Percentiles rank a stretch among this genome's conserved stretches.
Conservation (phyloP, 2,797 vertebrate genomes). For the Channallabes apus region DNA sequence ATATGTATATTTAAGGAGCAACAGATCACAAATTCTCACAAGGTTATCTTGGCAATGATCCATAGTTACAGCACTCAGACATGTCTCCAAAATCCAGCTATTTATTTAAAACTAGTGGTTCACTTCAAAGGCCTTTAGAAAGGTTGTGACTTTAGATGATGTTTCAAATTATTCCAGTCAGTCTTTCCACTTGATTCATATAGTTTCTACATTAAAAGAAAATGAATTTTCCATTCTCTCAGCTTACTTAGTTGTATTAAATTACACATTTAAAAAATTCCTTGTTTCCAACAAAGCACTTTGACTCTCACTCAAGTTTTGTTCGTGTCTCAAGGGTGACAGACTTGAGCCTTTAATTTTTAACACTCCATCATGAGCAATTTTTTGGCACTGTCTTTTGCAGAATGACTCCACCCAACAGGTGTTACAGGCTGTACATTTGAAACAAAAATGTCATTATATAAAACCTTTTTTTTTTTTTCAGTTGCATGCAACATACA, state of each 20-base stretch:
- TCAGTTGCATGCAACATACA: not conserved
- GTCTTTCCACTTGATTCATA: constrained; percentile 17
- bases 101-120: constrained; percentile 28
- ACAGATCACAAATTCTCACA: constrained; percentile 40
- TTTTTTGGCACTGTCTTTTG: constrained; percentile 86
- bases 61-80: not conserved
- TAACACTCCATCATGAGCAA: constrained; percentile 81
- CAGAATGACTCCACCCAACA: constrained; percentile 71
- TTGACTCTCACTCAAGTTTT: constrained; percentile 1
- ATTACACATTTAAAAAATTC: constrained; percentile 10
- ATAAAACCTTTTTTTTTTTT: not conserved
- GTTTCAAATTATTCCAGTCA: constrained; percentile 32
- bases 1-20: constrained; percentile 60
- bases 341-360: constrained; percentile 27
- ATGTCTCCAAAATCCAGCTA: not conserved
- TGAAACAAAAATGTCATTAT: constrained; percentile 34
- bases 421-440: constrained; percentile 80
- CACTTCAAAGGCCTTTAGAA: constrained; percentile 24
- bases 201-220: constrained; percentile 11
- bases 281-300: constrained; percentile 10
- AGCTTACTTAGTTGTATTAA: not conserved
- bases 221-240: constrained; percentile 17
- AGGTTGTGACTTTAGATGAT: constrained; percentile 14
- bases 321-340: constrained; percentile 2
- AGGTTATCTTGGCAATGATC: constrained; percentile 17